Evolutionary conservation across 2,888 invertebrate species (phyloP).

Genomic region (Thereva unica): DNA sequence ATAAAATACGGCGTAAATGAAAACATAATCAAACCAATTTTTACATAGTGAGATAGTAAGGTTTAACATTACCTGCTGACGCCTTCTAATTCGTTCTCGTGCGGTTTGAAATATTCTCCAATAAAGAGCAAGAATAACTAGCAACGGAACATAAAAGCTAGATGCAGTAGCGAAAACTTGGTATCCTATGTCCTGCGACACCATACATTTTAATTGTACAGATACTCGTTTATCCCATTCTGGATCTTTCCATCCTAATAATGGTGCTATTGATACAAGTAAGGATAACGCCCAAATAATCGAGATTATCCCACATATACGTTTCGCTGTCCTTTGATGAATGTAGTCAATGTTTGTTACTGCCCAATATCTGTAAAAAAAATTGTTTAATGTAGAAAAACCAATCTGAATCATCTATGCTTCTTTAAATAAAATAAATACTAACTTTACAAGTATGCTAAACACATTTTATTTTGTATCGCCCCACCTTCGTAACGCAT

Average conservation of each 20-base stretch:
- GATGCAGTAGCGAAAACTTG: conserved; percentile 90
- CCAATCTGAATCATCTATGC: no score
- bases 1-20: no score
- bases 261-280: conserved; percentile 83
- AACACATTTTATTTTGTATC: no score
- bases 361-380: conserved; percentile 85
- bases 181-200: conserved; percentile 82
- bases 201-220: conserved; percentile 72
- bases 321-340: conserved; percentile 75
- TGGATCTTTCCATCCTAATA: conserved; percentile 80
- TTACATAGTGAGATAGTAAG: conserved; percentile 1
- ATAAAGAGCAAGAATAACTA: conserved; percentile 85
- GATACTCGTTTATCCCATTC: conserved; percentile 64
- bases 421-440: no score
- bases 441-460: no score
- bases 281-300: conserved; percentile 84
- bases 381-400: background rate
- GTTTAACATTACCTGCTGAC: conserved; percentile 60
- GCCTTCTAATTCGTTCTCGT: conserved; percentile 68
- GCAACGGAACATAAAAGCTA: conserved; percentile 87
- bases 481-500: no score
- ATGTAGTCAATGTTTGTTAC: conserved; percentile 96
- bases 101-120: conserved; percentile 91
- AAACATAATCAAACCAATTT: background rate
- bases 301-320: conserved; percentile 79